Evolutionary conservation across 2,113 vertebrate species (phyloP).

Genomic region (Labeo catla): DNA sequence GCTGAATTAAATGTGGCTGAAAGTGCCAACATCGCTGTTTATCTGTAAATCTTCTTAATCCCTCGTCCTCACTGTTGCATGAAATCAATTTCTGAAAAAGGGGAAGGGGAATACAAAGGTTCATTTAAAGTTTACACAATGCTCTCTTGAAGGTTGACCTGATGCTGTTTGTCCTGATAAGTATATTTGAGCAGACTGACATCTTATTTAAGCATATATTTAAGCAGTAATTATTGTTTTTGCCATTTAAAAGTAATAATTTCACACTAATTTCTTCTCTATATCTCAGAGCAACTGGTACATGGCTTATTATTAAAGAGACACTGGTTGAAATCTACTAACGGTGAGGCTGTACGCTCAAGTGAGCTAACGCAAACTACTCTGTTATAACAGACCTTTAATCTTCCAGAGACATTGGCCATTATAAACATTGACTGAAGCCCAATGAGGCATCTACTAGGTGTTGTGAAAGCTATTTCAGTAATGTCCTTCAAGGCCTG

Average conservation of each 20-base stretch:
- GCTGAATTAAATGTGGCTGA: constrained; percentile 27
- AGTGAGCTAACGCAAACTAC: background rate
- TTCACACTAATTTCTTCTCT: background rate
- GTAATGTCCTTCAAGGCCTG: constrained; percentile 24
- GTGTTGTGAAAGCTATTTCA: constrained; percentile 27
- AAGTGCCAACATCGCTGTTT: constrained; percentile 32
- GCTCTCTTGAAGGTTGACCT: background rate
- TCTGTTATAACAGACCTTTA: background rate
- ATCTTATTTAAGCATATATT: background rate
- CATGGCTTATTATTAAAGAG: background rate
- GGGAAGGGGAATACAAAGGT: background rate
- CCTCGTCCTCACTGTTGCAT: constrained; percentile 39
- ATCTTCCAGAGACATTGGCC: constrained; percentile 7
- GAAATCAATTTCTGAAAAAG: constrained; percentile 37
- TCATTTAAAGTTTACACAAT: constrained; percentile 17
- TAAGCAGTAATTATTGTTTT: background rate
- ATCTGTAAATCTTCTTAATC: constrained; percentile 54
- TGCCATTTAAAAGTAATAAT: background rate
- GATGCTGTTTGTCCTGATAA: background rate
- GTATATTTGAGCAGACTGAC: background rate
- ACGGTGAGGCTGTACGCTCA: background rate
- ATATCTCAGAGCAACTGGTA: background rate
- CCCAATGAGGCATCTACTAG: constrained; percentile 5
- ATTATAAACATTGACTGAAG: constrained; percentile 1
- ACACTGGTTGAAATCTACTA: background rate